Conservation (phyloP, 2,797 vertebrate species). For the Oryzias dopingdopingensis region DNA sequence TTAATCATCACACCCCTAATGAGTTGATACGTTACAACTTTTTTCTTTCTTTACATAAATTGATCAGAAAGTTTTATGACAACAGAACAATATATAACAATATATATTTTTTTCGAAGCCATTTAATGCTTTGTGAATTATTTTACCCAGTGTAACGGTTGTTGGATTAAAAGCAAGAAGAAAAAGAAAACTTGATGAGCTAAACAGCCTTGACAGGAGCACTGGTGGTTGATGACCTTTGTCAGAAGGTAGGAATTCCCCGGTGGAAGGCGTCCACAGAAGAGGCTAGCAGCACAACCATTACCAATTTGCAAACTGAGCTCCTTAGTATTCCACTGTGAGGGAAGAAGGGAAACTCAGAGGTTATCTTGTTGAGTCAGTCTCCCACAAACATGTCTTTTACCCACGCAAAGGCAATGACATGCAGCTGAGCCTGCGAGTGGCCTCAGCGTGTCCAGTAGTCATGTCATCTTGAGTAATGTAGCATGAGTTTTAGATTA, state of each 20-base stretch:
- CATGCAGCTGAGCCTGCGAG: conserved; percentile 29
- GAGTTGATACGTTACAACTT: too few relatives aligned
- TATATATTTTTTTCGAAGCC: not conserved
- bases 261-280: conserved; percentile 13
- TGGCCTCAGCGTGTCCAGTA: conserved; percentile 36
- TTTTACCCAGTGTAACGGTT: not conserved
- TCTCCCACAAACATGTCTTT: conserved; percentile 44
- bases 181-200: conserved; percentile 2
- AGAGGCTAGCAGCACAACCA: conserved; percentile 14
- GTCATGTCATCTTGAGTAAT: conserved; percentile 29
- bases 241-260: conserved; percentile 33
- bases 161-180: conserved; percentile 1
- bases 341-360: conserved; percentile 24
- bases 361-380: conserved; percentile 54
- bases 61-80: too few relatives aligned
- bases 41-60: too few relatives aligned
- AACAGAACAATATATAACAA: too few relatives aligned
- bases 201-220: conserved; percentile 1
- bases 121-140: not conserved
- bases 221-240: conserved; percentile 13
- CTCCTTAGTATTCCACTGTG: conserved; percentile 32
- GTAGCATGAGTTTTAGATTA: conserved; percentile 31
- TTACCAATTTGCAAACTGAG: conserved; percentile 28
- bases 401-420: conserved; percentile 28
- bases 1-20: too few relatives aligned